Percentiles rank a stretch among this genome's conserved stretches.
phyloP scores from a whole-genome alignment of 2,888 invertebrate genomes.

The Tigriopus californicus region DNA sequence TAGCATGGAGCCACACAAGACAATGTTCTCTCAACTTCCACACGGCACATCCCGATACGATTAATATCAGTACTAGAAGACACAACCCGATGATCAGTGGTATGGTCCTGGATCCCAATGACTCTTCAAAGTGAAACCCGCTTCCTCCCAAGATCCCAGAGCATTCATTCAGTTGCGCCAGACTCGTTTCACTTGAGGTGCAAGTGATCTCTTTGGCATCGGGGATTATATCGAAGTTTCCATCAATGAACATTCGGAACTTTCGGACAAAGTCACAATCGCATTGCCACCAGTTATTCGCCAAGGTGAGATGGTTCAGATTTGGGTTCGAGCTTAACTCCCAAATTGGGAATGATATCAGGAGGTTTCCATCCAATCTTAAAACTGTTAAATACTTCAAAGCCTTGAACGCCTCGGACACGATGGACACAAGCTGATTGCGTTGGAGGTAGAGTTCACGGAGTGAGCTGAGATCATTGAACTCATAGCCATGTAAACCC shows the following conservation, averaged over 20 bases:
- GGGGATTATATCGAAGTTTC: neutral
- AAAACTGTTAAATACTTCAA: constrained; percentile 45
- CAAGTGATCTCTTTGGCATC: neutral
- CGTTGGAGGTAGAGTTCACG: constrained; percentile 52
- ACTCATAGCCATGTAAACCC: constrained; percentile 52
- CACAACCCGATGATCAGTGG: neutral
- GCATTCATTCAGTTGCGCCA: neutral
- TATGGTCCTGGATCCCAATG: neutral
- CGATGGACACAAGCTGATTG: constrained; percentile 47
- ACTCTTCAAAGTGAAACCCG: neutral
- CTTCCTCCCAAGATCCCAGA: neutral
- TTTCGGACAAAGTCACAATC: constrained; percentile 10
- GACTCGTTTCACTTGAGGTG: neutral
- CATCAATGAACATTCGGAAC: constrained; percentile 14
- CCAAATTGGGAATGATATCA: constrained; percentile 50
- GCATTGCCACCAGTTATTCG: constrained; percentile 10
- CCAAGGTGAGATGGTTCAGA: neutral
- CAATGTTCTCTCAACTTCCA: neutral
- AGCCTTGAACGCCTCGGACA: constrained; percentile 48
- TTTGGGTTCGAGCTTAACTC: neutral
- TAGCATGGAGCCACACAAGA: constrained; percentile 3
- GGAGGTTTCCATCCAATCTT: constrained; percentile 48
- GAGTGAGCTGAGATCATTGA: constrained; percentile 41
- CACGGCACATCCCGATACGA: neutral
- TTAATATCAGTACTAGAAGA: neutral